Evolutionary conservation across 2,113 vertebrate genomes (phyloP).

Genomic region (Tamias sibiricus): DNA sequence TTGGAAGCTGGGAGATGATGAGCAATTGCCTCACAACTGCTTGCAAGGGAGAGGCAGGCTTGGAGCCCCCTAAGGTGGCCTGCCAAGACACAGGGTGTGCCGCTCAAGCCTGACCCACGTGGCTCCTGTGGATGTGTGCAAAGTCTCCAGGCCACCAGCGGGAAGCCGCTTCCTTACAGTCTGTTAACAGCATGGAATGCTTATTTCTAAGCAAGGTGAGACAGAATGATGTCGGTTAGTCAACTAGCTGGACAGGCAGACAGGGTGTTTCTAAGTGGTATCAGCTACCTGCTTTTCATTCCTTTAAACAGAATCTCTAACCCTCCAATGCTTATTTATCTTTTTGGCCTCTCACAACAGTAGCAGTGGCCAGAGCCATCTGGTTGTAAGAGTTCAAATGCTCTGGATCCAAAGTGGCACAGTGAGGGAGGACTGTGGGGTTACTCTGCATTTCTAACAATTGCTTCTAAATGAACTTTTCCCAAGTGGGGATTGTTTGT

Average conservation of each 20-base stretch:
- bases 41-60: too few species aligned
- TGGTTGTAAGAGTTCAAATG: neutral
- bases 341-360: neutral
- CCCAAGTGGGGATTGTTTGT: neutral
- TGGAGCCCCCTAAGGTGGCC: too few species aligned
- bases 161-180: neutral
- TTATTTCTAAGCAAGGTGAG: neutral
- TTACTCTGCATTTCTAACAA: neutral
- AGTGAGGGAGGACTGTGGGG: neutral
- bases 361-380: neutral
- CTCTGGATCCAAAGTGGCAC: neutral
- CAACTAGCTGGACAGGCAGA: neutral
- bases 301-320: neutral
- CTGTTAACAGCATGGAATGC: neutral
- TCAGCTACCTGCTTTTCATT: neutral
- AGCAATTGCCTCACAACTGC: neutral
- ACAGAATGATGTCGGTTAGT: neutral
- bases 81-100: neutral
- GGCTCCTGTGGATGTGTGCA: fast-evolving
- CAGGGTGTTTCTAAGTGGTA: neutral
- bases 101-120: neutral
- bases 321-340: too few species aligned
- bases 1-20: neutral
- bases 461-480: constrained; percentile 26
- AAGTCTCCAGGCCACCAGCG: neutral